A percentile compares a stretch with the other conserved stretches of the same genome.
Conservation (phyloP, 1,140 invertebrate species). For the Acromyrmex echinatior region DNA sequence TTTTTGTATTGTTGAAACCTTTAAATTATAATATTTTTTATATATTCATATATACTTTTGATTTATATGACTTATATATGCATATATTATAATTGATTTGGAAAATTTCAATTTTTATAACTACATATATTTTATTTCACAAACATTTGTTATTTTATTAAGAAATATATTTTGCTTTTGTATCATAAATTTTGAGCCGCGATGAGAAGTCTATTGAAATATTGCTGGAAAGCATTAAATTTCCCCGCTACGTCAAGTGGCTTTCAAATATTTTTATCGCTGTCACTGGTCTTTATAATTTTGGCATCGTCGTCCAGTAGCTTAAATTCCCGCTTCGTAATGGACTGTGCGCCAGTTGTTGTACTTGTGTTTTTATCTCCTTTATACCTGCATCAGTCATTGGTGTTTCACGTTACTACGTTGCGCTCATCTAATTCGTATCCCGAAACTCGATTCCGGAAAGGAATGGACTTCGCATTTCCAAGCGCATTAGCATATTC, state of each 20-base stretch:
- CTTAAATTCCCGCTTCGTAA: neutral
- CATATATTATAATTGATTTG: neutral
- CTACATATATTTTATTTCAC: neutral
- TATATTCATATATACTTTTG: neutral
- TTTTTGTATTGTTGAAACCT: too few species aligned
- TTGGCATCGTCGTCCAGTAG: neutral
- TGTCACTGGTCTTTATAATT: slow-evolving; percentile 30
- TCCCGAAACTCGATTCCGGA: slow-evolving; percentile 75
- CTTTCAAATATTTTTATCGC: slow-evolving; percentile 52
- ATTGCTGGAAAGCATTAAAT: slow-evolving; percentile 35
- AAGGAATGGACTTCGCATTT: slow-evolving; percentile 68
- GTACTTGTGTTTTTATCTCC: neutral
- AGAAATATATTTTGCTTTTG: neutral
- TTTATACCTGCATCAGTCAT: neutral
- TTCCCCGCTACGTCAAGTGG: slow-evolving; percentile 20
- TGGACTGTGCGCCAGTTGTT: neutral
- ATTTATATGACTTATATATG: neutral
- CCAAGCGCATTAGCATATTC: slow-evolving; percentile 69
- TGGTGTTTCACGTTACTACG: neutral
- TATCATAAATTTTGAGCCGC: neutral
- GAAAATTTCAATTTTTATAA: neutral
- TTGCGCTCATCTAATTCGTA: slow-evolving; percentile 63
- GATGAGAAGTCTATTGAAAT: slow-evolving; percentile 15
- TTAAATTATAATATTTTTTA: neutral
- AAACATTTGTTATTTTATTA: neutral